Percentiles rank a stretch among this genome's conserved stretches.
Evolutionary conservation across 2,113 vertebrate genomes (phyloP).

Genomic region (Eurypyga helias): DNA sequence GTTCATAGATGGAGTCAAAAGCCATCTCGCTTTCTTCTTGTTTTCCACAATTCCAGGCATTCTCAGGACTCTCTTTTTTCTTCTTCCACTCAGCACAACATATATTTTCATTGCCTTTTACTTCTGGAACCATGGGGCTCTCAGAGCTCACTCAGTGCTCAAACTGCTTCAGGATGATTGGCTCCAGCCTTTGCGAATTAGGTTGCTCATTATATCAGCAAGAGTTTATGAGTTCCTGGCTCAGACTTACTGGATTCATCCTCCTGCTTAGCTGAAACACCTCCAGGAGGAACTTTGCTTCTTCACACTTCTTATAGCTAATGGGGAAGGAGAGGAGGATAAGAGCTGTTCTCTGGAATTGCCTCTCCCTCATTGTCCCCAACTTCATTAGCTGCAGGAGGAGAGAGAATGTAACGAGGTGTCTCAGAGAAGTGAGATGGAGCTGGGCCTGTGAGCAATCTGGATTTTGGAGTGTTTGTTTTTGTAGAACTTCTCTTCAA

Average conservation of each 20-base stretch:
- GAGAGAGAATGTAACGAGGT: not conserved
- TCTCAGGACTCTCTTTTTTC: not conserved
- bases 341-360: not conserved
- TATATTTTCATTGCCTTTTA: not conserved
- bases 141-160: not conserved
- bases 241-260: not conserved
- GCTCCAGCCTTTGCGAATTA: not conserved
- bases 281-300: not conserved
- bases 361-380: not conserved
- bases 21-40: not conserved
- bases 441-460: not conserved
- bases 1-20: not conserved
- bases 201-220: not conserved
- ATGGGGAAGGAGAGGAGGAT: not conserved
- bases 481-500: not conserved
- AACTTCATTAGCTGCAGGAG: not conserved
- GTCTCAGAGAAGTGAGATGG: not conserved
- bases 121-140: not conserved
- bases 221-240: not conserved
- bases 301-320: not conserved
- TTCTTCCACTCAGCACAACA: not conserved
- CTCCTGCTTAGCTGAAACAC: not conserved
- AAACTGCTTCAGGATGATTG: not conserved
- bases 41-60: not conserved
- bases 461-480: not conserved